Evolutionary conservation across 2,113 vertebrate genomes (phyloP), one percentile per base, ranked within the genome.

Genomic region (Thamnaconus septentrionalis): DNA sequence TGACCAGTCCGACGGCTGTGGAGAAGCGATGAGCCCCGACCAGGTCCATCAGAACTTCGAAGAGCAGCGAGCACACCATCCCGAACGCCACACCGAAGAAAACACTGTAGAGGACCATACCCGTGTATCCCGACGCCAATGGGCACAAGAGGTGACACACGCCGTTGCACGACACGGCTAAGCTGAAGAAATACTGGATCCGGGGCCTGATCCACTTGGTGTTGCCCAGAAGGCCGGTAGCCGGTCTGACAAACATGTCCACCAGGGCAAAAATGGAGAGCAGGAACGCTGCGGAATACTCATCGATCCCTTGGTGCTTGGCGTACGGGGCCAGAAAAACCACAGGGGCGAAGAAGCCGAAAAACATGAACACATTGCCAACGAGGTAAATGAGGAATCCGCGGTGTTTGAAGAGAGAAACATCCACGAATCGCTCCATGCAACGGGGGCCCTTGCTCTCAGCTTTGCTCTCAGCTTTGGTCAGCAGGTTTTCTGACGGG

Each of bases 301-400:
- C 90, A 49, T 96, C 92, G 0, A 92, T 79, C 41, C 91, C 93
- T 0, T 74, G 78, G 66, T 93, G 88, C 74, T 93, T 93, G 39
- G 89, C 93, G 1, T 95, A 93, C 0, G 93, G 93, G 3, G 92
- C 92, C 66, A 95, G 78, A 61, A 96, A 95, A 31, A 95, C 90
- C 4, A 95, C 92, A 5, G 93, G 93, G 0, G 92, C 92, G 45
- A 93, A 95, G 81, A 94, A 91, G 0, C 89, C 93, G 59, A 94
- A 90, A 73, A 95, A 94, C 92, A 94, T 91, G 7, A 95, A 61
- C 51, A 93, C 87, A 0, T 93, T 94, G 42, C 93, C 93, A 0
- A 87, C 51, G 8, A 95, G 85, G 75, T 95, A 95, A 82, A 94
- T 94, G 50, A 94, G 75, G 81, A 94, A 95, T 3, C 91, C 93